Base-by-base conservation (phyloP, 1,140 invertebrate genomes). In the Eubasilissa regina region DNA sequence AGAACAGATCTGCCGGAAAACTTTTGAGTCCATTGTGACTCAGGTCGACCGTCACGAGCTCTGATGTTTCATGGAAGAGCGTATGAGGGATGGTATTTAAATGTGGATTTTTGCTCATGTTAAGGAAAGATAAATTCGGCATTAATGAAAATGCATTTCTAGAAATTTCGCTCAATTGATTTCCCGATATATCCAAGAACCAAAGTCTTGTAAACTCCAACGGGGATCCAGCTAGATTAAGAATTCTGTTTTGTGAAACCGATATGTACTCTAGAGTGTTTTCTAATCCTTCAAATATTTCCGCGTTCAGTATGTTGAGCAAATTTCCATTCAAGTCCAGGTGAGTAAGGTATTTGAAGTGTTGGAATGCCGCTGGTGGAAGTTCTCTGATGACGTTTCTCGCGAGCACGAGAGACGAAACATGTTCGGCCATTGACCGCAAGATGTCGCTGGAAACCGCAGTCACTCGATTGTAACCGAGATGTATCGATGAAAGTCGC, bases 361-460 rank as follows among this genome's bases (percentile, higher is more conserved):
- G 93, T 76, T 93, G 90, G 85, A 97, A 97, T 3, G 95, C 93
- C 45, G 91, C 92, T 0, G 92, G 82, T 0, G 96, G 95, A 70
- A 97, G 89, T 89, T 97, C 96, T 55, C 95, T 91, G 12, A 98
- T 95, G 0, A 97, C 92, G 87, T 98, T 98, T 79, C 95, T 91
- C 0, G 94, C 93, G 15, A 98, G 86, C 7, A 92, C 92, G 25
- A 96, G 85, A 44, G 87, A 89, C n/a, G 90, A 92, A 0, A 93
- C 89, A 84, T 87, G 87, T 68, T 91, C 90, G 0, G 93, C 92
- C 15, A 93, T 87, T 0, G 94, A 92, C 74, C 91, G 88, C 9
- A 96, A 87, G 66, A 95, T 93, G 80, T 95, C 94, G n/a, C 91
- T 91, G 0, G 95, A 96, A 7, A 98, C 86, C 3, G 95, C 96